phyloP scores from a whole-genome alignment of 2,797 vertebrate species.

The Notamacropus eugenii region DNA sequence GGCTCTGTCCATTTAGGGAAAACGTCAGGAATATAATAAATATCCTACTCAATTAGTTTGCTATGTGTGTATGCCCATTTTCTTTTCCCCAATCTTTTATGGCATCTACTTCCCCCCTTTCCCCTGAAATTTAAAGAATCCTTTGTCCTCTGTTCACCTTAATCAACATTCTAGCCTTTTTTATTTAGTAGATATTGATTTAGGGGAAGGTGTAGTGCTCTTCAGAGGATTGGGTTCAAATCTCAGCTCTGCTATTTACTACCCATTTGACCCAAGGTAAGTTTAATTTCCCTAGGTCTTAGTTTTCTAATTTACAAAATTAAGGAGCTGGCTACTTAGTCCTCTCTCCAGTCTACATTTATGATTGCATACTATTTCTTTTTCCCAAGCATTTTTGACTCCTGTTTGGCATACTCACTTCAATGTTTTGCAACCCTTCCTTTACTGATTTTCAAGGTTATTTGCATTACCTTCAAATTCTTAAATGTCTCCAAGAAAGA shows the following conservation, averaged over 20 bases:
- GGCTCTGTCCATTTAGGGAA: not conserved
- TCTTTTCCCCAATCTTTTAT: constrained; percentile 25
- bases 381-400: not conserved
- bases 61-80: not conserved
- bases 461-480: not conserved
- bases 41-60: constrained; percentile 36
- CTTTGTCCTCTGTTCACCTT: not conserved
- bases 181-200: not conserved
- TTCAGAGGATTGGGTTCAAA: not conserved
- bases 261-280: not conserved
- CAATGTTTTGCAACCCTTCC: not conserved
- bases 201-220: not conserved
- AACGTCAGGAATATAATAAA: not conserved
- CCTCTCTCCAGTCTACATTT: not conserved
- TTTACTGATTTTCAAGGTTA: not conserved
- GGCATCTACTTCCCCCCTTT: not conserved
- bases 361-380: not conserved
- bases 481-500: not conserved
- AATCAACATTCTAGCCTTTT: constrained; percentile 10
- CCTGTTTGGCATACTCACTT: not conserved
- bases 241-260: not conserved
- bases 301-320: not conserved
- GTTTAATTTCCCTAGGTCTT: not conserved
- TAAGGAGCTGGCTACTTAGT: not conserved
- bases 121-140: not conserved